Base-by-base conservation (phyloP, 2,113 vertebrate species). In the Epinephelus lanceolatus region DNA sequence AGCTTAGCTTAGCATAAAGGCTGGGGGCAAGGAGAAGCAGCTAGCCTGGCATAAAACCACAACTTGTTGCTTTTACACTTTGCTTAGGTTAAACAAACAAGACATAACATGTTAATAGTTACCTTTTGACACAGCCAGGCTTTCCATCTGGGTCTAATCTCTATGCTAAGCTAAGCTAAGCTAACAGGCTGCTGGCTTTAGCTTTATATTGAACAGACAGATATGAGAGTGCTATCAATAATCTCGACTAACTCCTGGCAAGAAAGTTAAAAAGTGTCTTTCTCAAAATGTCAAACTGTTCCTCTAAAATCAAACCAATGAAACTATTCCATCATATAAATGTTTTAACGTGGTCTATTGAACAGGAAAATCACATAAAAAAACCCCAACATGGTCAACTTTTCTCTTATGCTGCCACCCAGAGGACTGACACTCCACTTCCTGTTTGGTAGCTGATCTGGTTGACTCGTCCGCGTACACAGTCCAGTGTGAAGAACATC, bases 381-480 rank as follows among this genome's bases (percentile, higher is more conserved):
- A 52, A 75, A n/a, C 33, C 8, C 9, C 33, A 3, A 25, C 33
- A 57, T 4, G 55, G 17, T 23, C 30, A 30, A 37, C 23, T 42
- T 73, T 55, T 51, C 25, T 21, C 8, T 76, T 66, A 94, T 18
- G 88, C 92, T 78, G 95, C 95, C 90, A 97, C 94, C 96, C 97
- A 98, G 52, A 97, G 90, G 68, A 97, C 86, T 49, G 96, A 97
- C 81, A 97, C 87, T 37, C 92, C 94, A 27, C 96, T 97, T 85
- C 96, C 97, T 30, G 92, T 85, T 59, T 96, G 93, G 69, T 95
- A 95, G 84, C 95, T 89, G 76, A 98, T 96, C 88, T 97, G 96
- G 92, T 96, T 98, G 91, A 97, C 94, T 59, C 97, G 95, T 75
- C 97, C 96, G 5, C 95, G 96, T 1, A 97, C 94, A 17, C 97